phyloP scores from a whole-genome alignment of 2,113 vertebrate species.

The Copsychus sechellarum region DNA sequence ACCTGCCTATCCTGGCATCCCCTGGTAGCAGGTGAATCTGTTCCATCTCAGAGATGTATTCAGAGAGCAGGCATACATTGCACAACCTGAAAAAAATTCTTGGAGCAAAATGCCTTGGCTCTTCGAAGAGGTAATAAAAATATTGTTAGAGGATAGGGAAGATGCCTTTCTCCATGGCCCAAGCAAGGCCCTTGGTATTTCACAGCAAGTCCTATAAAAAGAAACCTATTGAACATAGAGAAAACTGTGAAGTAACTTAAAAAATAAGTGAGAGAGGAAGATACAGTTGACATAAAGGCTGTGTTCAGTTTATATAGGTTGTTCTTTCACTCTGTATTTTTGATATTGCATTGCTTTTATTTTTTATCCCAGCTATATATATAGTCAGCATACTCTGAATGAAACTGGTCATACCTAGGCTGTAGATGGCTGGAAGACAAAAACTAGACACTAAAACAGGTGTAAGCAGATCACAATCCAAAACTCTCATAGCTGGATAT shows the following conservation, averaged over 20 bases:
- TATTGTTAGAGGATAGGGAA: not conserved
- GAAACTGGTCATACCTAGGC: not conserved
- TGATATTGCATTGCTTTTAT: not conserved
- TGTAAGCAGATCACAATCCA: not conserved
- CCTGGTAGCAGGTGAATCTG: not conserved
- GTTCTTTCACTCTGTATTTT: not conserved
- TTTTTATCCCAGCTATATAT: not conserved
- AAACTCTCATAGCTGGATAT: not conserved
- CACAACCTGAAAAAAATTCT: not conserved
- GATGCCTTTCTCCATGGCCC: not conserved
- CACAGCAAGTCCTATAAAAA: not conserved
- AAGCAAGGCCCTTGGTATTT: not conserved
- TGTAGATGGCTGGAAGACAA: not conserved
- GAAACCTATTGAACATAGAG: not conserved
- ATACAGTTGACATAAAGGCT: not conserved
- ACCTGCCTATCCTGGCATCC: not conserved
- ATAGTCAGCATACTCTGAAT: not conserved
- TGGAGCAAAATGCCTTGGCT: not conserved
- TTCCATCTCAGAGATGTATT: not conserved
- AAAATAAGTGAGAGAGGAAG: not conserved
- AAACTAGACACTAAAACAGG: not conserved
- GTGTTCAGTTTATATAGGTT: not conserved
- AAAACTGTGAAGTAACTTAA: not conserved
- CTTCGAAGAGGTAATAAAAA: not conserved
- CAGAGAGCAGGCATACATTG: not conserved